Percentiles rank a stretch among this genome's conserved stretches.
These are phyloP conservation scores for Actinemys pallida DNA, from an alignment of 2,113 vertebrate genomes.

Conservation along the genomic window DNA sequence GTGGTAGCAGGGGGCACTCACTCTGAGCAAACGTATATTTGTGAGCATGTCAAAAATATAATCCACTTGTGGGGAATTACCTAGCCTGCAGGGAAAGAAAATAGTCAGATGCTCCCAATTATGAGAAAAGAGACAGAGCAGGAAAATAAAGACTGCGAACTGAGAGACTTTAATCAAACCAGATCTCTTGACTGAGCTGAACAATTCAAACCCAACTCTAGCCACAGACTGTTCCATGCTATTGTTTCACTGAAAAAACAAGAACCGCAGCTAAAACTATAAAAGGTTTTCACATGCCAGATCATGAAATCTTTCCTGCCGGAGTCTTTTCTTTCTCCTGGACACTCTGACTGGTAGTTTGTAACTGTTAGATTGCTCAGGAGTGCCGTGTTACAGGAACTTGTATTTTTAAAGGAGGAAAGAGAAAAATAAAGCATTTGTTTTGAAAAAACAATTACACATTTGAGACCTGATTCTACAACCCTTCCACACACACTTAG, in stretches of 20 bases:
- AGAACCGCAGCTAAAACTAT: not conserved
- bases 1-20: conserved; percentile 2
- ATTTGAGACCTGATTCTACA: not conserved
- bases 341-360: not conserved
- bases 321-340: not conserved
- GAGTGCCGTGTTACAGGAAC: not conserved
- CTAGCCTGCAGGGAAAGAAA: not conserved
- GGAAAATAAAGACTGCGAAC: conserved; percentile 36
- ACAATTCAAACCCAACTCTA: not conserved
- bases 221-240: rapidly evolving
- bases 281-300: conserved; percentile 19
- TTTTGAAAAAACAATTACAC: not conserved
- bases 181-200: conserved; percentile 19
- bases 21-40: conserved; percentile 21
- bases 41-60: conserved; percentile 16
- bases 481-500: not conserved
- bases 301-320: not conserved
- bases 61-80: not conserved
- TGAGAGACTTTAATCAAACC: conserved; percentile 20
- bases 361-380: not conserved
- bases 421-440: conserved; percentile 23
- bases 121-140: conserved; percentile 42
- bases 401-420: not conserved
- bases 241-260: conserved; percentile 33
- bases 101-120: not conserved